Evolutionary conservation across 2,888 invertebrate genomes (phyloP).

Genomic region (Andrena camellia): DNA sequence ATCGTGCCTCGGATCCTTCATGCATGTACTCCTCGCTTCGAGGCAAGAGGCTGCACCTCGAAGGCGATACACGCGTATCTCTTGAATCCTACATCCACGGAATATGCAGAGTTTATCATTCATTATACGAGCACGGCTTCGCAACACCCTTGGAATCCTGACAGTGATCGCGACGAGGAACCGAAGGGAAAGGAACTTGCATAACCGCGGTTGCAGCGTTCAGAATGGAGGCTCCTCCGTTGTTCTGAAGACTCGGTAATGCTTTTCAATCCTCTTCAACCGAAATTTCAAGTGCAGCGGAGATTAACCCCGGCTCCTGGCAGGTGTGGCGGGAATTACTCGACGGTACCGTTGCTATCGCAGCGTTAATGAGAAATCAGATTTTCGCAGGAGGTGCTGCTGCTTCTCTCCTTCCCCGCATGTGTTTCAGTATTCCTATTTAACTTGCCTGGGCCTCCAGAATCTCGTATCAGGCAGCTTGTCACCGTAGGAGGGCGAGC

Average conservation of each 20-base stretch:
- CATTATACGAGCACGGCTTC: constrained; percentile 54
- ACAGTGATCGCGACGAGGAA: constrained; percentile 44
- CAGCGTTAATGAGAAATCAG: constrained; percentile 16
- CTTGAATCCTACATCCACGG: constrained; percentile 29
- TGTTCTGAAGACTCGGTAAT: too few relatives aligned
- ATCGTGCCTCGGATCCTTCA: constrained; percentile 34
- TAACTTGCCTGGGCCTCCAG: background rate
- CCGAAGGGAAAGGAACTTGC: background rate
- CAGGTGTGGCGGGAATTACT: too few relatives aligned
- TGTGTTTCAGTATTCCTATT: background rate
- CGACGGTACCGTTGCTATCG: too few relatives aligned
- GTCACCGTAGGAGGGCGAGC: constrained; percentile 26
- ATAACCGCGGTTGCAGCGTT: background rate
- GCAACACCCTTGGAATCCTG: constrained; percentile 55
- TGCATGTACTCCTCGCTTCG: constrained; percentile 33
- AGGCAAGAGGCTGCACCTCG: constrained; percentile 32
- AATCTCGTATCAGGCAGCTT: background rate
- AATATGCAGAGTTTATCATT: constrained; percentile 52
- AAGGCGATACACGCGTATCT: constrained; percentile 40
- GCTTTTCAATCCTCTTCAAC: too few relatives aligned
- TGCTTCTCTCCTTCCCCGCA: background rate
- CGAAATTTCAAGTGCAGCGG: too few relatives aligned
- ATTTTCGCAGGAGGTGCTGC: background rate
- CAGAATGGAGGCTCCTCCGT: background rate
- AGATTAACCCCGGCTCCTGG: too few relatives aligned